Evolutionary conservation across 2,113 vertebrate species (phyloP), one percentile per base, ranked within the genome.

Genomic region (Solea senegalensis): DNA sequence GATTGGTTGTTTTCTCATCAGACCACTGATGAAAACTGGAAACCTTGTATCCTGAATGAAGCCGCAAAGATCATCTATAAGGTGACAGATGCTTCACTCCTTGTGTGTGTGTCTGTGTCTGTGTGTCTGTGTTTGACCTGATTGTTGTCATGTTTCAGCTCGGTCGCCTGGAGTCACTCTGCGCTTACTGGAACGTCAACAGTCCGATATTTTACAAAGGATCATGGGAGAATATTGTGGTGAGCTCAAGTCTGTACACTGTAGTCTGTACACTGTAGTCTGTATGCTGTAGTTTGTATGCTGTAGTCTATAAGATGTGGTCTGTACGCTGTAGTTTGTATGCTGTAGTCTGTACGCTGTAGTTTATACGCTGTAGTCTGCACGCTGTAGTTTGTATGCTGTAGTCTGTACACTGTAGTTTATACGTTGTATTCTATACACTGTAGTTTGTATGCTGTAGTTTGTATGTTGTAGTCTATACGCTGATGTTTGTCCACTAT

Each of bases 11-110:
- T 81, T 53, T 0, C 43, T 64, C 85, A 87, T 52, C 56, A 99
- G 98, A 98, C 97, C 8, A 90, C 97, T 14, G 97, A 98, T 81
- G 95, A 97, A 63, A 95, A 94, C 61, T 99, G 98, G 97, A 96
- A 91, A 83, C 91, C 92, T 4, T 96, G 95, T 52, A 94, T 99
- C 90, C 88, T 99, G 86, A 97, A 97, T 59, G 97, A 99, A 92
- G 92, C 96, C 63, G 94, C 95, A 27, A 98, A 97, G 92, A 95
- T 97, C 85, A 97, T 98, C 91, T 96, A 98, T 76, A 99, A 99
- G 96, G 98, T 99, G 94, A 87, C 15, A 14, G 53, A 71, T 0
- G 9, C 40, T 61, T 49, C 1, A 28, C 10, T 52, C 11, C 45
- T 48, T 4, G 1, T 44, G 4, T 48, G 45, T 13, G 11, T 48